Evolutionary conservation across 2,797 vertebrate genomes (phyloP).

Genomic region (Fistularia commersonii): DNA sequence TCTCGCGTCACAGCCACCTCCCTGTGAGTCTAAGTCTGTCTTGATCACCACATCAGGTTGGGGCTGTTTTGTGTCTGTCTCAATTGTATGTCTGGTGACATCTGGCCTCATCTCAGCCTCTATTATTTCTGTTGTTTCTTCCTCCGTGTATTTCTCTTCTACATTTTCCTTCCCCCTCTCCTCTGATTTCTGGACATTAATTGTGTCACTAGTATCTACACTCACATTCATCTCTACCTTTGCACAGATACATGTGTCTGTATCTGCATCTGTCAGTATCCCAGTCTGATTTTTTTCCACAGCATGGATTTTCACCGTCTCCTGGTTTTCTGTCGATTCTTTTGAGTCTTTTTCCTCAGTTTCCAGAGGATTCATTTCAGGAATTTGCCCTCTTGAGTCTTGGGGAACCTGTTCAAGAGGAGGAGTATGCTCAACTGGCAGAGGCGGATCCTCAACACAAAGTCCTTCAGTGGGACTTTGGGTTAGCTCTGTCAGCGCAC

Average conservation of each 20-base stretch:
- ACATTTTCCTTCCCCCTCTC: conserved; percentile 15
- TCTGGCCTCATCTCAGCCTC: conserved; percentile 3
- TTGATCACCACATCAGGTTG: background rate
- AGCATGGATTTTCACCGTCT: too few species aligned
- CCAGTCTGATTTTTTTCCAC: too few species aligned
- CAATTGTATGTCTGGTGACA: background rate
- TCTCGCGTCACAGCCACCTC: conserved; percentile 9
- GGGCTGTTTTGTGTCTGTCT: conserved; percentile 18
- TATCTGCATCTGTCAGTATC: background rate
- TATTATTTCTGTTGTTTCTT: conserved; percentile 3
- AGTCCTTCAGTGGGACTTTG: background rate
- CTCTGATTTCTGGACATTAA: conserved; percentile 15
- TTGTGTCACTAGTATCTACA: conserved; percentile 8
- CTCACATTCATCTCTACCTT: background rate
- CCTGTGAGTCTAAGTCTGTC: background rate
- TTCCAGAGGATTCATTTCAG: too few species aligned
- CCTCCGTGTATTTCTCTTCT: too few species aligned
- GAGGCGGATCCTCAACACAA: conserved; percentile 14
- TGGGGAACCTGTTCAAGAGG: too few species aligned
- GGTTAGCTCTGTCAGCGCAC: background rate
- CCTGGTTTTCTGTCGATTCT: too few species aligned
- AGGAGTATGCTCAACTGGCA: conserved; percentile 1
- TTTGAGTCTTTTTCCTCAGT: too few species aligned
- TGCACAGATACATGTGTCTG: background rate
- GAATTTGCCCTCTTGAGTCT: too few species aligned